These are phyloP conservation scores for Phasia obesa DNA, from an alignment of 2,888 invertebrate species.

Conservation along the genomic window DNA sequence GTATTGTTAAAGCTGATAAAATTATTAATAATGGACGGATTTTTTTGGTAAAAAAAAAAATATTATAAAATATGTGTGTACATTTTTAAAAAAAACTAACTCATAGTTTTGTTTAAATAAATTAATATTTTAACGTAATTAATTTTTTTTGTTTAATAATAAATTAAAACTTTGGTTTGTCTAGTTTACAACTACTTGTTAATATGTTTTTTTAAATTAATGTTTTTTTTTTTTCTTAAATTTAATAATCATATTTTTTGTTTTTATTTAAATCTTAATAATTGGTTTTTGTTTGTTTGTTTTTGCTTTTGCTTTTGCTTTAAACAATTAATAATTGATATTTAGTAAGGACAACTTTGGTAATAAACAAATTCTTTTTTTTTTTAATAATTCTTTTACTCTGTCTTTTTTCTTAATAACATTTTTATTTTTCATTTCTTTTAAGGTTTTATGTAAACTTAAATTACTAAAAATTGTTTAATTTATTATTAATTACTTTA, in stretches of 20 bases:
- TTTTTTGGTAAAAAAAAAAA: slow-evolving; percentile 77
- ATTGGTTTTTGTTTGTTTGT: slow-evolving; percentile 61
- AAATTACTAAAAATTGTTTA: slow-evolving; percentile 52
- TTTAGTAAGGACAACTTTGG: slow-evolving; percentile 82
- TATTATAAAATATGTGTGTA: slow-evolving; percentile 25
- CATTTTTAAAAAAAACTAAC: slow-evolving; percentile 36
- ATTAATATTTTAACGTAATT: slow-evolving; percentile 18
- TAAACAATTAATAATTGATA: slow-evolving; percentile 72
- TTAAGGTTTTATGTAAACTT: slow-evolving; percentile 29
- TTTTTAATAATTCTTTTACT: slow-evolving; percentile 58
- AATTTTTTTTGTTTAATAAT: slow-evolving; percentile 48
- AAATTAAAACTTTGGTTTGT: slow-evolving; percentile 80
- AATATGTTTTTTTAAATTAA: slow-evolving; percentile 51
- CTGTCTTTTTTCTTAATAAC: slow-evolving; percentile 26
- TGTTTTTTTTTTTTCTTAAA: slow-evolving; percentile 73
- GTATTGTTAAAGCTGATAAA: slow-evolving; percentile 69
- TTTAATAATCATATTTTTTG: slow-evolving; percentile 67
- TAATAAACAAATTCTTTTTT: slow-evolving; percentile 73
- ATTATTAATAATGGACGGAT: slow-evolving; percentile 80
- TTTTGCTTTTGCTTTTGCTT: slow-evolving; percentile 64
- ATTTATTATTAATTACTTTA: slow-evolving; percentile 23
- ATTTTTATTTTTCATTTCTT: slow-evolving; percentile 20
- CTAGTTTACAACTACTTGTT: slow-evolving; percentile 77
- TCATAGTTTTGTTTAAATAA: slow-evolving; percentile 36
- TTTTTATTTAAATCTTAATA: slow-evolving; percentile 55